These are phyloP conservation scores for Luehdorfia chinensis DNA, from an alignment of 1,140 invertebrate species.

Conservation along the genomic window DNA sequence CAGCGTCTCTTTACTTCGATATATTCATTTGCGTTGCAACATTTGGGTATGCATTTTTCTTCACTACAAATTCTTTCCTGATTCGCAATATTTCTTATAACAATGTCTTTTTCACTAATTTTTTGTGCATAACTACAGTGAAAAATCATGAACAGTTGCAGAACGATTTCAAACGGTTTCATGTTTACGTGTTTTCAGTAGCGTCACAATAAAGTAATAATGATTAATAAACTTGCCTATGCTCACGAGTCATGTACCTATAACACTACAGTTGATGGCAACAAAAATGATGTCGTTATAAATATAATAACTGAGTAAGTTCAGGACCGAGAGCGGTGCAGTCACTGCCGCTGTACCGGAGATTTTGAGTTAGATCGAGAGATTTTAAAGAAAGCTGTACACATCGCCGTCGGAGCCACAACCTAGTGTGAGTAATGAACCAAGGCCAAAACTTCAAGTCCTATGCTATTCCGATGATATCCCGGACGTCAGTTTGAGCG, in stretches of 20 bases:
- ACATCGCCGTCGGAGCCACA: too few relatives aligned
- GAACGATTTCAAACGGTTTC: background rate
- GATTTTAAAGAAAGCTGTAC: too few relatives aligned
- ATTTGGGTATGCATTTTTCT: conserved; percentile 23
- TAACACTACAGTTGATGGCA: background rate
- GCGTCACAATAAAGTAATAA: background rate
- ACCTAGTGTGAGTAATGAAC: too few relatives aligned
- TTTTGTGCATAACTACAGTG: background rate
- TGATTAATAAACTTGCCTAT: background rate
- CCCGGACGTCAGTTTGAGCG: too few relatives aligned
- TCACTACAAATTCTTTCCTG: background rate
- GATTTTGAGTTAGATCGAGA: too few relatives aligned
- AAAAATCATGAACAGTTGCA: background rate
- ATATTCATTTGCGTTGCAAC: conserved; percentile 20
- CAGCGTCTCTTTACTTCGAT: background rate
- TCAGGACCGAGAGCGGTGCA: too few relatives aligned
- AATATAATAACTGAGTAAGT: too few relatives aligned
- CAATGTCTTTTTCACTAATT: background rate
- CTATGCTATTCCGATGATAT: too few relatives aligned
- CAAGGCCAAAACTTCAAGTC: too few relatives aligned
- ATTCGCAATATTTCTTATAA: background rate
- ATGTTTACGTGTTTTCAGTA: background rate
- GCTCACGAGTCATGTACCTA: background rate
- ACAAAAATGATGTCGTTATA: too few relatives aligned
- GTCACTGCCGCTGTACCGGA: too few relatives aligned